phyloP scores from a whole-genome alignment of 2,113 vertebrate species.

The Marmota monax region DNA sequence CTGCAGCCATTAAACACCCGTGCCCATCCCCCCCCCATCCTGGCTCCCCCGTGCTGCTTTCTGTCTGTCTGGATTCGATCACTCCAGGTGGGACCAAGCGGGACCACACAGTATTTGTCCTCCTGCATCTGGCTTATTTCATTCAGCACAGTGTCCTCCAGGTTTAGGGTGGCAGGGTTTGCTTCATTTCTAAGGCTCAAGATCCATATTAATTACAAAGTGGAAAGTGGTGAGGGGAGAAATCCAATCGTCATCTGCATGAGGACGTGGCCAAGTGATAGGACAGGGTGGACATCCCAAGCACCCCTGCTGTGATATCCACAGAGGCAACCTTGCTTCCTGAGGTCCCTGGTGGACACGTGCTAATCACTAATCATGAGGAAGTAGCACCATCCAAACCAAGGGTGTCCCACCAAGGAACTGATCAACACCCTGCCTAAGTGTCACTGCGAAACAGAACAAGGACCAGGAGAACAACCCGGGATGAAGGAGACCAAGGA shows the following conservation, averaged over 20 bases:
- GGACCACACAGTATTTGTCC: fast-evolving
- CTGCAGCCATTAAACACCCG: not conserved
- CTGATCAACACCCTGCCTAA: not conserved
- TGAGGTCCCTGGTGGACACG: not conserved
- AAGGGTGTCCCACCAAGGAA: fast-evolving
- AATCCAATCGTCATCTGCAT: not conserved
- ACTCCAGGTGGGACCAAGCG: not conserved
- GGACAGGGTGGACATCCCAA: fast-evolving
- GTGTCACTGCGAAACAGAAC: fast-evolving
- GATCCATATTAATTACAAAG: not conserved
- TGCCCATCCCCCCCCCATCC: fast-evolving
- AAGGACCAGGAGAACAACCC: not conserved
- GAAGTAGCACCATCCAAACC: not conserved
- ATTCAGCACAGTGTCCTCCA: fast-evolving
- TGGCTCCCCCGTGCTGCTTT: not conserved
- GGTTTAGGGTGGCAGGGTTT: too few relatives aligned
- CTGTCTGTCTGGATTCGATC: too few relatives aligned
- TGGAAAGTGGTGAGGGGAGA: not conserved
- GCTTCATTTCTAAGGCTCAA: not conserved
- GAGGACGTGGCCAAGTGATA: not conserved
- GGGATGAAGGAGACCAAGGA: fast-evolving
- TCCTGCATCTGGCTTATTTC: not conserved
- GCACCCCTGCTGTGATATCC: fast-evolving
- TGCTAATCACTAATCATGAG: fast-evolving
- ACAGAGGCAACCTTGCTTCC: not conserved